Evolutionary conservation across 1,140 invertebrate species (phyloP), one percentile per base, ranked within the genome.

Genomic region (Rhynchophorus ferrugineus): DNA sequence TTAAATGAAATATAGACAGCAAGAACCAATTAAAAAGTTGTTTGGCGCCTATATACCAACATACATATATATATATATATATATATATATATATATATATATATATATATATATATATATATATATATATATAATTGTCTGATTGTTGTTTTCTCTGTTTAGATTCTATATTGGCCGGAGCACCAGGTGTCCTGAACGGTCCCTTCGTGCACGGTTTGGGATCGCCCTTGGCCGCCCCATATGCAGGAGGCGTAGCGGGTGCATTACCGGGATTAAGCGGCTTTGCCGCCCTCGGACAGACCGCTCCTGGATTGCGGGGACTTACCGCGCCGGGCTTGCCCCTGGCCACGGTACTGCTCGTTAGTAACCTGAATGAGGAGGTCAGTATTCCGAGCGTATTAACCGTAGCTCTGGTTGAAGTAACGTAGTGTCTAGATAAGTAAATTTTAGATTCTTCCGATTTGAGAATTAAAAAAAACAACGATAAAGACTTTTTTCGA

Each of bases 361-460:
- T 93, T 61, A 89, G 85, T 71, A 92, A 92, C 72, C 78, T 93
- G 51, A 92, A 92, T 72, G 89, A 93, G 73, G 89, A 93, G 87
- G 90, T 92, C 75, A 75, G 61, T 61, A 61, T 44, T 0, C 1
- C 22, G 20, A 14, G 16, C 17, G 2, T n/a, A 8, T 11, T 19
- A 17, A 41, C 1, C 17, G 9, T 17, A 17, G 38, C 20, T 17
- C 18, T 17, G 3, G 16, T 41, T 41, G 14, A n/a, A 3, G 14
- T 16, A 37, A 37, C 35, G n/a, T 37, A 36, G 3, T 11, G n/a
- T 16, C n/a, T 33, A 7, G 29, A 33, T 33, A 33, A 33, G 6
- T 33, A 33, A n/a, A n/a, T 33, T 33, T 33, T 33, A 7, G 29
- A 33, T n/a, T n/a, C n/a, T n/a, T n/a, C n/a, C n/a, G n/a, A n/a